Evolutionary conservation across 2,888 invertebrate genomes (phyloP), one percentile per base, ranked within the genome.

Genomic region (Pelosia muscerda): DNA sequence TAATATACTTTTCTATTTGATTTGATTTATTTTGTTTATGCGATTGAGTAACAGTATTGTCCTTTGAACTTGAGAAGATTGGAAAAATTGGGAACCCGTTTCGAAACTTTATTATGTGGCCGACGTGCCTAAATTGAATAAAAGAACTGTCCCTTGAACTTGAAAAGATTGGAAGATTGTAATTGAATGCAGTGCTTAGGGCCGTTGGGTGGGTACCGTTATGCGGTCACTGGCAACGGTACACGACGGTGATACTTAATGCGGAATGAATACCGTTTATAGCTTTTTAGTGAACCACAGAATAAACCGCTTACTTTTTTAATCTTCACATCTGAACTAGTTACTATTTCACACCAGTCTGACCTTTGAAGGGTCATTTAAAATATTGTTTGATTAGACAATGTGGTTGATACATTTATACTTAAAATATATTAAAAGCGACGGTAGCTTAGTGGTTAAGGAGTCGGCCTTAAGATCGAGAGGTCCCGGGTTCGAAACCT

Each of bases 181-280:
- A 82, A 84, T 81, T 81, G 76, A 79, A 82, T 81, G 80, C 76
- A 67, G 70, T 63, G 79, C 85, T 85, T 82, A 92, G 91, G 92
- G 90, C 88, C 89, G 75, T 77, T 84, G 84, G 87, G 86, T 78
- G 78, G 66, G 84, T 90, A 85, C 92, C 92, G 93, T 93, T 91
- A 92, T 75, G 68, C 82, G 71, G 75, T 76, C 81, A 75, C 77
- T 80, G 72, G 56, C 69, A 90, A 91, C 93, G 93, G 93, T 92
- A 92, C 86, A 76, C 75, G 77, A 87, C 87, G 85, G 86, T 86
- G 84, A 86, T 88, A 84, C 84, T 86, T 84, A 84, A 82, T 78
- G 81, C 83, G 76, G 84, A 89, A 86, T 86, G 86, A 87, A 83
- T 84, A 76, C 73, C 75, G 69, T 73, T 82, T 57, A 66, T 69